Conservation (phyloP, 1,140 invertebrate genomes). For the Geopemphigus sp. region DNA sequence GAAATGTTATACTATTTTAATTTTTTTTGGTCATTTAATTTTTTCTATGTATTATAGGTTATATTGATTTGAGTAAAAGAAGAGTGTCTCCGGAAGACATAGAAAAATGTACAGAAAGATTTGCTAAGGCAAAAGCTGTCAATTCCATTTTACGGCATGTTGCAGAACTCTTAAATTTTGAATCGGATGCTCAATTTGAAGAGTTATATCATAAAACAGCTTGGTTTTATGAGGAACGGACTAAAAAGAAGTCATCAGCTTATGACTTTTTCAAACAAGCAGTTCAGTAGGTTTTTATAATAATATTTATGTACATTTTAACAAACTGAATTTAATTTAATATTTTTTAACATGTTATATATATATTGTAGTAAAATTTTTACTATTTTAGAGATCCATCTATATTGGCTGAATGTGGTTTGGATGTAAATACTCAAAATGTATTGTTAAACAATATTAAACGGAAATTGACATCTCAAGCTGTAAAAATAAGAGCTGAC, state of each 20-base stretch:
- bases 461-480: conserved; percentile 93
- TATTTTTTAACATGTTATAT: no score
- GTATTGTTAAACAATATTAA: conserved; percentile 93
- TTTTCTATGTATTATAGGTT: conserved; percentile 64
- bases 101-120: conserved; percentile 96
- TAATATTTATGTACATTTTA: no score
- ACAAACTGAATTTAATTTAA: no score
- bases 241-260: conserved; percentile 90
- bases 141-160: conserved; percentile 98
- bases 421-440: conserved; percentile 90
- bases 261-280: conserved; percentile 99
- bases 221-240: conserved; percentile 98
- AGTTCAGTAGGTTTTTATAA: conserved; percentile 75
- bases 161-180: conserved; percentile 89
- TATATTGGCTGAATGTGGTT: conserved; percentile 92
- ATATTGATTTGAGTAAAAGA: conserved; percentile 98
- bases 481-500: conserved; percentile 96
- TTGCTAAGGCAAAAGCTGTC: conserved; percentile 97
- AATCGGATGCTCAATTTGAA: conserved; percentile 87
- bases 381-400: conserved; percentile 75
- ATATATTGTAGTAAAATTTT: conserved; percentile 7
- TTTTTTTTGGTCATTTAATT: not conserved
- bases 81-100: conserved; percentile 97
- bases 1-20: not conserved
- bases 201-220: conserved; percentile 97